Percentiles rank a stretch among this genome's conserved stretches.
phyloP scores from a whole-genome alignment of 92 coral and sea anemone species.

The Zoanthus solanderi region DNA sequence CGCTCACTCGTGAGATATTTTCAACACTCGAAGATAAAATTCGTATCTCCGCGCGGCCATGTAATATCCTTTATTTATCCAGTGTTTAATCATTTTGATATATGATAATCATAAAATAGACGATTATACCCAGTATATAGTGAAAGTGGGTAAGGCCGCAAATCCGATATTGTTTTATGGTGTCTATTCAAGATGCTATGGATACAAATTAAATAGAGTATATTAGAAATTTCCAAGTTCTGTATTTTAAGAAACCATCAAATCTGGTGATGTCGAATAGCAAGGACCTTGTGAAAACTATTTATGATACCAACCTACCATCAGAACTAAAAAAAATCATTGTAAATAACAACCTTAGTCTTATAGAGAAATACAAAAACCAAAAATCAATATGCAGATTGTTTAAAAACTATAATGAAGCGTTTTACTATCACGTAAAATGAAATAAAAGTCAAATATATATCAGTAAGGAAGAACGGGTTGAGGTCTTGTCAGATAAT shows the following conservation, averaged over 20 bases:
- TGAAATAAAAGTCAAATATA: too few relatives aligned
- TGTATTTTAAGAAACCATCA: constrained; percentile 35
- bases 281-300: not conserved
- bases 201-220: constrained; percentile 23
- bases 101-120: too few relatives aligned
- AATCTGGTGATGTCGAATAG: constrained; percentile 4
- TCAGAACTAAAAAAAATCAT: constrained; percentile 9
- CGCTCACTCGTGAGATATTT: too few relatives aligned
- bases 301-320: not conserved
- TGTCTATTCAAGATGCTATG: constrained; percentile 2
- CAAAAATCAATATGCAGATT: not conserved
- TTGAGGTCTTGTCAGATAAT: too few relatives aligned
- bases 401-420: constrained; percentile 25
- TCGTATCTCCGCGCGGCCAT: too few relatives aligned
- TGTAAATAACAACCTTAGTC: constrained; percentile 1
- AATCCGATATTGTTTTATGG: constrained; percentile 23
- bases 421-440: not conserved
- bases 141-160: constrained; percentile 2
- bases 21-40: too few relatives aligned
- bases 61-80: too few relatives aligned
- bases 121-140: constrained; percentile 17
- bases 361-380: constrained; percentile 4
- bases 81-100: too few relatives aligned
- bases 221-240: not conserved
- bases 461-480: too few relatives aligned